Base-by-base conservation (phyloP, 2,888 invertebrate species). In the Erebia ligea region DNA sequence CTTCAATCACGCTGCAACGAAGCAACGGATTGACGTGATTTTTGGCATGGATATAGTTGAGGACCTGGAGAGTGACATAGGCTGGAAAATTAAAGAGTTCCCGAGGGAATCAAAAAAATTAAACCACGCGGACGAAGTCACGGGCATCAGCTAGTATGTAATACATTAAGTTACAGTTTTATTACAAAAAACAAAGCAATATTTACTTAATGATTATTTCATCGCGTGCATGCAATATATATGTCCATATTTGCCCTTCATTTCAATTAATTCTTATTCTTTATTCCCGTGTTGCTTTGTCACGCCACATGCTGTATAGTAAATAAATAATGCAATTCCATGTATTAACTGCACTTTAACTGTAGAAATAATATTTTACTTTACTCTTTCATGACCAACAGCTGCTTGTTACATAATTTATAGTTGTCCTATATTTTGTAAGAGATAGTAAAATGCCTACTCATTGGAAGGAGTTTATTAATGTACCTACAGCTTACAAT, bases 161-260 rank as follows among this genome's bases (percentile, higher is more conserved):
- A 52, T n/a, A 9, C 10, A 17, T 17, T 52, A 25, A 25, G 34
- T 34, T 34, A 34, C 34, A 54, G 10, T 17, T 52, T 17, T 0
- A 52, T 8, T 8, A 17, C 54, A 54, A 19, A 19, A n/a, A 10
- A 45, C 13, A 0, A 54, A 54, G 17, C 54, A 54, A 54, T 54
- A 19, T 73, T 63, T 48, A 42, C 50, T 6, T 57, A 21, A 63
- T 45, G 48, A 50, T 68, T 66, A 66, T 17, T 68, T 67, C 34
- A 50, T 71, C 52, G 72, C 74, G 72, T 74, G 74, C 52, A 52
- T 72, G 8, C 19, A 61, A 67, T 68, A n/a, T 72, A 72, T 59
- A 64, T 50, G 56, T 64, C 50, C 67, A 58, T 70, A 45, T 63
- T 71, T 40, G 52, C 54, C 57, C 25, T 63, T 71, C 9, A 50